These are phyloP conservation scores for Anadara kagoshimensis DNA, from an alignment of 1,140 invertebrate species.

Conservation along the genomic window DNA sequence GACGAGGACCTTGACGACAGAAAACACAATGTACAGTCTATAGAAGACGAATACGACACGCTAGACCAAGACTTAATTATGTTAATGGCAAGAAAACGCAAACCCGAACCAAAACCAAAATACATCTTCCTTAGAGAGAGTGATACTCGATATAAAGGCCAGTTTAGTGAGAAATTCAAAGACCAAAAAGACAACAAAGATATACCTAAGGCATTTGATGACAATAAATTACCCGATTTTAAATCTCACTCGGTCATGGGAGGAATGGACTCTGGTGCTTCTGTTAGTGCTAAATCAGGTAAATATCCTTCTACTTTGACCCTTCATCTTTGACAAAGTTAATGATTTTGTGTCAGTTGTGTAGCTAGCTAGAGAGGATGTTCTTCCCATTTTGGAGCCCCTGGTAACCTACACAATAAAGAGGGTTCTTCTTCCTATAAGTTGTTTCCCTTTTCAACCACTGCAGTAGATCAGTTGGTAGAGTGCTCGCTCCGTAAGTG, in stretches of 20 bases:
- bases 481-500: too few relatives aligned
- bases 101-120: conserved; percentile 27
- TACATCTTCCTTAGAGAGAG: conserved; percentile 51
- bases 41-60: conserved; percentile 1
- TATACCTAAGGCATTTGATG: conserved; percentile 39
- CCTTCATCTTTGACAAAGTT: too few relatives aligned
- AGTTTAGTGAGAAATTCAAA: conserved; percentile 45
- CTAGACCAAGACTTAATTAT: conserved; percentile 28
- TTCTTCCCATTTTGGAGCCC: too few relatives aligned
- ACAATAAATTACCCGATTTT: conserved; percentile 15
- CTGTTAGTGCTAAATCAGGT: too few relatives aligned
- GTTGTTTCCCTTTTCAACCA: too few relatives aligned
- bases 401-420: too few relatives aligned
- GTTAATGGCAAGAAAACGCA: conserved; percentile 25
- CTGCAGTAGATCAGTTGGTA: too few relatives aligned
- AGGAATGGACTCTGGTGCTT: background rate
- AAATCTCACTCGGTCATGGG: conserved; percentile 47
- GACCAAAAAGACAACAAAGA: conserved; percentile 39
- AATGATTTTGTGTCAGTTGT: too few relatives aligned
- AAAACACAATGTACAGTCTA: too few relatives aligned
- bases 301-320: too few relatives aligned
- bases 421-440: too few relatives aligned
- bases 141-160: conserved; percentile 37
- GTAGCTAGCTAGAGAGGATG: too few relatives aligned
- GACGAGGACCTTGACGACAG: background rate